Conservation (phyloP, 2,113 vertebrate genomes). For the Neofelis nebulosa region DNA sequence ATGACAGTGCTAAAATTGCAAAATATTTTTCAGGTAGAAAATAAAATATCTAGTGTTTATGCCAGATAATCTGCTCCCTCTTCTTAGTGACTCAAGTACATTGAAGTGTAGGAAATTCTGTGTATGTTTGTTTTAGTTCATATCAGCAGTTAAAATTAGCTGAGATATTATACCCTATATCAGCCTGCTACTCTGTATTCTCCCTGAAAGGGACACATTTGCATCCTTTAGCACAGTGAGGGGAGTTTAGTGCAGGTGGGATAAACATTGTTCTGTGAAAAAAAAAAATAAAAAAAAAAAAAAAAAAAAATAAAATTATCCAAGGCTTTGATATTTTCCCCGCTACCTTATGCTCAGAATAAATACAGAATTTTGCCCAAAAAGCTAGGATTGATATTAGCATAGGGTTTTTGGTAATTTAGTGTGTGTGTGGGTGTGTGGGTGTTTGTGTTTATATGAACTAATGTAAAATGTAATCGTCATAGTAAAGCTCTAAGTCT, state of each 20-base stretch:
- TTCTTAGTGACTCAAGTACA: background rate
- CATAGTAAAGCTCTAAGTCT: background rate
- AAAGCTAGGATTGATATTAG: background rate
- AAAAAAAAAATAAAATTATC: background rate
- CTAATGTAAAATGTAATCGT: background rate
- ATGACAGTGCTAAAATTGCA: background rate
- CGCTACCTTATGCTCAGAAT: background rate
- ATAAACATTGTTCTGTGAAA: background rate
- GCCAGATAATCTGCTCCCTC: background rate
- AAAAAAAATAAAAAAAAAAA: no score
- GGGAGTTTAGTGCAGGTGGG: background rate
- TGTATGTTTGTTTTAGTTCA: background rate
- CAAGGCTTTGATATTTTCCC: background rate
- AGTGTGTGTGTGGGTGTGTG: background rate
- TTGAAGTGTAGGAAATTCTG: background rate
- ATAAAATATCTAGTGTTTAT: background rate
- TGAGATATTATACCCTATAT: background rate
- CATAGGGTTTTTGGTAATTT: background rate
- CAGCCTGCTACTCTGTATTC: background rate
- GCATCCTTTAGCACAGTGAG: background rate
- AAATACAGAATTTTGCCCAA: background rate
- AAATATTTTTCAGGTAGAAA: background rate
- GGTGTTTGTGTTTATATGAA: background rate
- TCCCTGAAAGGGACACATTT: rapidly evolving
- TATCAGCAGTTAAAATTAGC: background rate